Base-by-base conservation (phyloP, 1,140 invertebrate species). In the Drosophila novamexicana region DNA sequence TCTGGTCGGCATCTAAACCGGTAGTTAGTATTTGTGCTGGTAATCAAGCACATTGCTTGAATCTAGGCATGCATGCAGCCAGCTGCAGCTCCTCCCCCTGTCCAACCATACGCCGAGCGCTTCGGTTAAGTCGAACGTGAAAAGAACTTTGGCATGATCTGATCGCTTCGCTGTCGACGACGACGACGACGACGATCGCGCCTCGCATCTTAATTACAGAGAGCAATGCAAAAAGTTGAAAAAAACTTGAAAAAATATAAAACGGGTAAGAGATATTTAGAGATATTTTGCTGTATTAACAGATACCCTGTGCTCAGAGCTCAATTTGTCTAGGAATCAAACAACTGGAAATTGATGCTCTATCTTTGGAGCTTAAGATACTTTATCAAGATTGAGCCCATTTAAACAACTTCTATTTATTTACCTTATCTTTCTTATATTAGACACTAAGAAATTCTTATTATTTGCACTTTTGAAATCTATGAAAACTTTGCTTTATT, bases 161-260 rank as follows among this genome's bases (percentile, higher is more conserved):
- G 74, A 62, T 64, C 66, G 72, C 66, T 65, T 37, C 59, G 62
- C 40, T 52, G 52, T 18, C 52, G 52, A 29, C 39, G 44, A 49
- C 80, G 63, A 78, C 52, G 52, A 29, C 39, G 44, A 49, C 80
- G 63, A 78, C 80, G 84, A 89, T 89, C 84, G 84, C 84, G 84
- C 84, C 83, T 89, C 84, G 84, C 85, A 89, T 89, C 84, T 89
- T 89, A 89, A 89, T 89, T 89, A 89, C 84, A 84, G 77, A 81
- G 77, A 70, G 77, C 82, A 63, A 69, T 77, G 75, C 75, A 73
- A 77, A 77, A 77, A 73, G 53, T 44, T 68, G 16, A 14, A 14
- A 14, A 14, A 64, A 62, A 57, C 56, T 53, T 44, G 59, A 63
- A 75, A n/a, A 50, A 67, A 68, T 18, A 78, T 61, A 77, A 63